Percentiles rank a stretch among this genome's conserved stretches.
phyloP scores from a whole-genome alignment of 2,797 vertebrate genomes.

The Poecilia wingei region DNA sequence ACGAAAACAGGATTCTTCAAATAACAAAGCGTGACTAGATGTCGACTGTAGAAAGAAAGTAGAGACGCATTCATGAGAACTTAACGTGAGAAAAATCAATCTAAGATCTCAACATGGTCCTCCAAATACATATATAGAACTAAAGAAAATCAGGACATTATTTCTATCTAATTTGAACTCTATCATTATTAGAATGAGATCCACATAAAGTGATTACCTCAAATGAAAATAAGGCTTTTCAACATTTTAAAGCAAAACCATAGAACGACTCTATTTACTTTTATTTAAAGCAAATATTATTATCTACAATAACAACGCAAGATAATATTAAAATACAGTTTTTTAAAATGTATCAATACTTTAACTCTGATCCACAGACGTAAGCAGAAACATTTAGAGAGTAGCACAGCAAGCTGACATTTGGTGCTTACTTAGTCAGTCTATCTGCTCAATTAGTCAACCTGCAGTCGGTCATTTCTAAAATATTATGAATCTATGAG shows the following conservation, averaged over 20 bases:
- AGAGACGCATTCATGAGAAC: neutral
- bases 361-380: neutral
- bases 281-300: neutral
- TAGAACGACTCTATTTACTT: neutral
- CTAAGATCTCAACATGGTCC: neutral
- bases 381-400: neutral
- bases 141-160: neutral
- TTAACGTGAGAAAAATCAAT: neutral
- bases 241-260: neutral
- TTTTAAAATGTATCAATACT: neutral
- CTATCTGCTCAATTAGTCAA: neutral
- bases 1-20: constrained; percentile 55
- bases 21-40: constrained; percentile 46
- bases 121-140: neutral
- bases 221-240: neutral
- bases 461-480: neutral
- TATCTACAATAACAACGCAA: neutral
- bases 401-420: neutral
- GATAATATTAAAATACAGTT: neutral
- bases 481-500: neutral
- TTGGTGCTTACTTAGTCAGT: neutral
- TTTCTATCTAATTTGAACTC: neutral
- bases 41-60: neutral
- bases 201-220: neutral
- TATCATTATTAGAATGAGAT: neutral